Evolutionary conservation across 1,140 invertebrate species (phyloP).

Genomic region (Arion vulgaris): DNA sequence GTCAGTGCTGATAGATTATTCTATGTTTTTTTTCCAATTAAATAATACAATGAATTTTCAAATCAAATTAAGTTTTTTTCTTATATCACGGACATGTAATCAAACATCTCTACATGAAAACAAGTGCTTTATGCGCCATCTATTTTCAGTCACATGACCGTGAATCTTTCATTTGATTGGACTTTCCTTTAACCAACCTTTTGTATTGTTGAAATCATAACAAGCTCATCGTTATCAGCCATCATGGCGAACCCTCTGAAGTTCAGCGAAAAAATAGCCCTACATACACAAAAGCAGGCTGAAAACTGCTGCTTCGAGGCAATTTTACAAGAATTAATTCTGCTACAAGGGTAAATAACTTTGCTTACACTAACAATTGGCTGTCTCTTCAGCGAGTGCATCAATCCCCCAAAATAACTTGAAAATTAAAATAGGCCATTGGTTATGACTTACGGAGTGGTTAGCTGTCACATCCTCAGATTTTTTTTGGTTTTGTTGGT

Average conservation of each 20-base stretch:
- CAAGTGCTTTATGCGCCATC: slow-evolving; percentile 51
- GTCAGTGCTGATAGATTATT: too few relatives aligned
- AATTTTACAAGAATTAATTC: slow-evolving; percentile 94
- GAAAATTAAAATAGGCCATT: background rate
- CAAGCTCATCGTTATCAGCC: slow-evolving; percentile 68
- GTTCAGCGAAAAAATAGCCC: slow-evolving; percentile 98
- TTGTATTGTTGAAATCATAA: slow-evolving; percentile 71
- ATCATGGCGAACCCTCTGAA: slow-evolving; percentile 88
- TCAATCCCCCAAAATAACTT: background rate
- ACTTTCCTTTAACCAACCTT: slow-evolving; percentile 59
- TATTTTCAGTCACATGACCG: slow-evolving; percentile 60
- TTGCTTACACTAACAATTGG: background rate
- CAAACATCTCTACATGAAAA: background rate
- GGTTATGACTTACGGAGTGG: background rate
- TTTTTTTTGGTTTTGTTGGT: too few relatives aligned
- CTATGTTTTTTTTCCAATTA: too few relatives aligned
- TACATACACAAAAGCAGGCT: slow-evolving; percentile 96
- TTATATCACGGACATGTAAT: too few relatives aligned
- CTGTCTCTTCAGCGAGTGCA: background rate
- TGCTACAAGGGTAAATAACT: slow-evolving; percentile 77
- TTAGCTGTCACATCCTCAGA: too few relatives aligned
- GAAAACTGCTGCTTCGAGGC: slow-evolving; percentile 97
- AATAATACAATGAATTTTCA: too few relatives aligned
- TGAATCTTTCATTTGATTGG: slow-evolving; percentile 59
- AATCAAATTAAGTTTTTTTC: too few relatives aligned